Evolutionary conservation across 2,797 vertebrate genomes (phyloP).

Genomic region (Pantherophis vulpinus): DNA sequence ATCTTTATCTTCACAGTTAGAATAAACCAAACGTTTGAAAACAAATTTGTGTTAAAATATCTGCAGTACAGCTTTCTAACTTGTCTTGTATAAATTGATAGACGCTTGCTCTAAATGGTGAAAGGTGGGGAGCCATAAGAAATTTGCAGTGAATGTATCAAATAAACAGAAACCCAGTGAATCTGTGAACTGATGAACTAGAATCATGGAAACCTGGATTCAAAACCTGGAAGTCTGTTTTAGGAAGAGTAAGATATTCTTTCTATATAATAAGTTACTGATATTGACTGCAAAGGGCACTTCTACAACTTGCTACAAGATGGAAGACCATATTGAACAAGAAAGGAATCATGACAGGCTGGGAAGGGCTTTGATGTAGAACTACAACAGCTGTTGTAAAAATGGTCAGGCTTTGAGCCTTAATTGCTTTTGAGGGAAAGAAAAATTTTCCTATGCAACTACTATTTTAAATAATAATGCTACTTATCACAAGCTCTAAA

Average conservation of each 20-base stretch:
- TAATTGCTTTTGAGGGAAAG: slow-evolving; percentile 11
- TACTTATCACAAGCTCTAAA: slow-evolving; percentile 19
- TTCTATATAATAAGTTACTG: neutral
- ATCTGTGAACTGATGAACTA: slow-evolving; percentile 21
- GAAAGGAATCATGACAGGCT: slow-evolving; percentile 29
- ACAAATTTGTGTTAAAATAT: neutral
- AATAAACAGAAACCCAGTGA: slow-evolving; percentile 16
- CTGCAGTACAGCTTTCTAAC: neutral
- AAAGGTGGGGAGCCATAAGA: neutral
- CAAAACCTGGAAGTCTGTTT: slow-evolving; percentile 17
- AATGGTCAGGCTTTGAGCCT: slow-evolving; percentile 12
- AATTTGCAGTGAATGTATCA: slow-evolving; percentile 17
- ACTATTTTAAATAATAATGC: slow-evolving; percentile 13
- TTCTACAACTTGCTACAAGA: slow-evolving; percentile 32
- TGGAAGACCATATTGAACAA: slow-evolving; percentile 29
- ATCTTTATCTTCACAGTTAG: neutral
- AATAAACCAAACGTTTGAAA: neutral
- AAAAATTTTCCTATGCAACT: slow-evolving; percentile 15
- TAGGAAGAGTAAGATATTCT: slow-evolving; percentile 17
- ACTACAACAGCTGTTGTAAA: slow-evolving; percentile 19
- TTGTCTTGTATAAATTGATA: slow-evolving; percentile 12
- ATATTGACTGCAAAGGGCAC: neutral
- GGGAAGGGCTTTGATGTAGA: slow-evolving; percentile 27
- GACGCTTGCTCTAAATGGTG: neutral
- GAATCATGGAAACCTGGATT: slow-evolving; percentile 14